phyloP scores from a whole-genome alignment of 2,797 vertebrate genomes.

The Sarcoramphus papa region DNA sequence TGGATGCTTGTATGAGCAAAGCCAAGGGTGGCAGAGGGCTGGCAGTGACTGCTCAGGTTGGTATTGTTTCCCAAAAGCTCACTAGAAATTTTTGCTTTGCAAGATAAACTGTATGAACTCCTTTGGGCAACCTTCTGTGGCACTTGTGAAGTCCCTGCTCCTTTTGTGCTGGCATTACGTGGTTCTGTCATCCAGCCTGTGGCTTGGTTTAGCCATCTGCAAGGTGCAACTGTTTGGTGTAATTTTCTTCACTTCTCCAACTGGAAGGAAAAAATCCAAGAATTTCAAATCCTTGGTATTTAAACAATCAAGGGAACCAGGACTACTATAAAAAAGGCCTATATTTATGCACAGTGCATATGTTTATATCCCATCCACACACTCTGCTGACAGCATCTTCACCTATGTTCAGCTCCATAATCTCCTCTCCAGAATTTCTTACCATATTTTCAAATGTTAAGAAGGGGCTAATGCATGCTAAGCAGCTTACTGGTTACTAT shows the following conservation, averaged over 20 bases:
- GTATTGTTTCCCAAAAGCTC: neutral
- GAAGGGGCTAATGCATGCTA: neutral
- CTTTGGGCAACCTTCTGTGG: neutral
- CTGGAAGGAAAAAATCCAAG: neutral
- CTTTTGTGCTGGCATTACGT: neutral
- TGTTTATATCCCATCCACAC: neutral
- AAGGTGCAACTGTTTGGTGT: neutral
- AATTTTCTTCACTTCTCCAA: neutral
- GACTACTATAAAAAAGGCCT: neutral
- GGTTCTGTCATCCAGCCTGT: neutral
- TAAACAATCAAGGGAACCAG: neutral
- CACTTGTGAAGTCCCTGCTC: neutral
- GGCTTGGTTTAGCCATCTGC: neutral
- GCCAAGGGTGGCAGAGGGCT: neutral
- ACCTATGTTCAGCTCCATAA: neutral
- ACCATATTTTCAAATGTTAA: neutral
- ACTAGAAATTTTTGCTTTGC: neutral
- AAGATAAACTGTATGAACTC: neutral
- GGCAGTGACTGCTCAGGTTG: neutral
- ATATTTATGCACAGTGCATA: neutral
- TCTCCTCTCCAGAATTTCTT: conserved; percentile 4
- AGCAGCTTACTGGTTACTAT: neutral
- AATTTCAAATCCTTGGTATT: neutral
- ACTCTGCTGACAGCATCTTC: neutral
- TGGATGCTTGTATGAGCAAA: neutral